Evolutionary conservation across 2,888 invertebrate species (phyloP).

Genomic region (Ochropleura plecta): DNA sequence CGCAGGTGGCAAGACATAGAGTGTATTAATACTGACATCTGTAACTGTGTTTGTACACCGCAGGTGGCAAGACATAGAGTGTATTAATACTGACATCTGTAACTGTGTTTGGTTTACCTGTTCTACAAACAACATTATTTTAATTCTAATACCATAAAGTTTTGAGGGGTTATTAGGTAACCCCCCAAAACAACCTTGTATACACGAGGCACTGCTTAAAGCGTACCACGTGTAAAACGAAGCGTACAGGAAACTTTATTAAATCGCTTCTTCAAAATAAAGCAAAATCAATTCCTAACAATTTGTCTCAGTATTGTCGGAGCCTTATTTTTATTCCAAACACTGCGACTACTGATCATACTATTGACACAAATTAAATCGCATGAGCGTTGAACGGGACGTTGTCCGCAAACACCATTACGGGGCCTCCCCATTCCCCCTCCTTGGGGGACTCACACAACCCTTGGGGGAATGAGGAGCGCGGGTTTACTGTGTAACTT

Average conservation of each 20-base stretch:
- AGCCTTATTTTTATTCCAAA: constrained; percentile 58
- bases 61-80: too few relatives aligned
- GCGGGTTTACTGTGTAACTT: constrained; percentile 56
- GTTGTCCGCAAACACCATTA: constrained; percentile 75
- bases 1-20: too few relatives aligned
- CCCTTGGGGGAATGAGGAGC: neutral
- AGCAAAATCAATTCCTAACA: neutral
- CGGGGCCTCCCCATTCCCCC: constrained; percentile 31
- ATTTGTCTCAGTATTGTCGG: constrained; percentile 16
- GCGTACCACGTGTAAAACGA: neutral
- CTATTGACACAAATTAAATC: constrained; percentile 73
- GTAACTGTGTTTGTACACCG: too few relatives aligned
- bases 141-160: too few relatives aligned
- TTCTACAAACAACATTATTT: too few relatives aligned
- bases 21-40: too few relatives aligned
- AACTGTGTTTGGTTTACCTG: too few relatives aligned
- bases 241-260: neutral
- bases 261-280: constrained; percentile 5
- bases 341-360: constrained; percentile 55
- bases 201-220: neutral
- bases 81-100: too few relatives aligned
- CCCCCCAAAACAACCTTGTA: neutral
- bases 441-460: constrained; percentile 5
- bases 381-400: constrained; percentile 65
- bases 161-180: too few relatives aligned